These are phyloP conservation scores for Oscheius sp. DNA, from an alignment of 2,888 invertebrate species.

Conservation along the genomic window DNA sequence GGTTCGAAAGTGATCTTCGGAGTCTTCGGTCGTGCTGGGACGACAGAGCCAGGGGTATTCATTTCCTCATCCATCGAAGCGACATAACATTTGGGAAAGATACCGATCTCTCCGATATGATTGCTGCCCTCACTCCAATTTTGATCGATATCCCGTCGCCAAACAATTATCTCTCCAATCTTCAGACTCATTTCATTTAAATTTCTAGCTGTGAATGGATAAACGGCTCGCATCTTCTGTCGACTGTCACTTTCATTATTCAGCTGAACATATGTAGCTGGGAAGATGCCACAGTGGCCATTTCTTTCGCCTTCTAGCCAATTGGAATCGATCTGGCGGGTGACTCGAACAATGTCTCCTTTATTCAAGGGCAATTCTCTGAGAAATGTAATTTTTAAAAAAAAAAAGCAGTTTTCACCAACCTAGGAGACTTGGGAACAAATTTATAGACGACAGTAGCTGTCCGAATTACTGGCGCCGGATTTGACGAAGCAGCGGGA, in stretches of 20 bases:
- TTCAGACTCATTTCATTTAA: slow-evolving; percentile 59
- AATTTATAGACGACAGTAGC: slow-evolving; percentile 58
- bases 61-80: slow-evolving; percentile 26
- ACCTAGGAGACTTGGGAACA: slow-evolving; percentile 46
- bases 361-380: slow-evolving; percentile 63
- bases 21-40: slow-evolving; percentile 54
- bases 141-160: slow-evolving; percentile 56
- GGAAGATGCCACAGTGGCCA: slow-evolving; percentile 64
- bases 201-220: slow-evolving; percentile 62
- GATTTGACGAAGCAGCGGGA: slow-evolving; percentile 12
- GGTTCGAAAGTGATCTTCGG: slow-evolving; percentile 41
- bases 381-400: slow-evolving; percentile 17
- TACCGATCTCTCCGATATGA: slow-evolving; percentile 62
- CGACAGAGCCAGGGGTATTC: slow-evolving; percentile 15
- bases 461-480: slow-evolving; percentile 31
- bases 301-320: slow-evolving; percentile 68
- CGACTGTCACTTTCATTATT: slow-evolving; percentile 26
- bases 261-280: slow-evolving; percentile 55
- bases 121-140: slow-evolving; percentile 65
- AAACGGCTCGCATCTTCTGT: slow-evolving; percentile 53
- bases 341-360: slow-evolving; percentile 63
- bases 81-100: slow-evolving; percentile 64
- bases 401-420: slow-evolving; percentile 8
- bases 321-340: slow-evolving; percentile 60
- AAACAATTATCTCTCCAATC: slow-evolving; percentile 57